Base-by-base conservation (phyloP, 2,113 vertebrate species). In the Eidolon helvum region DNA sequence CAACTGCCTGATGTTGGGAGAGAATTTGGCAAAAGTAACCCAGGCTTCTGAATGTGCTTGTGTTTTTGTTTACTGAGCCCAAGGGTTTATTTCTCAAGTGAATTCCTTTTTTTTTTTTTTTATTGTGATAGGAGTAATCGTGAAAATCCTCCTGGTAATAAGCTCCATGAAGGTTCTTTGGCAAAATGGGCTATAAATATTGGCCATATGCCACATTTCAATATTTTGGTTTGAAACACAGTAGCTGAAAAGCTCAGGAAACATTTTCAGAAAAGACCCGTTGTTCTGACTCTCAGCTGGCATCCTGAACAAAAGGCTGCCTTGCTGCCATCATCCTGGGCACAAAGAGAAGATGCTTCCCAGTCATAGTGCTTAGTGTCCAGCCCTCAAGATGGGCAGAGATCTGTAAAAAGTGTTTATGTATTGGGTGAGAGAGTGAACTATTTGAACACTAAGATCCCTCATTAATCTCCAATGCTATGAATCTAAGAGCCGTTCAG, bases 51-150 rank as follows among this genome's bases (percentile, higher is more conserved):
- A 85, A 97, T 79, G 19, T 68, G 75, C 72, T 74, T 79, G 48
- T 80, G 82, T 93, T 97, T 97, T 97, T 96, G 87, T 96, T 97
- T 96, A 96, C 94, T 82, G 77, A 96, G 55, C 77, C 71, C 87
- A 68, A 79, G 93, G 87, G 87, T 92, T 98, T 95, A 95, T 96
- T 97, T 96, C 87, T 96, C 92, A 94, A 95, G 96, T 94, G 72
- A 97, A 94, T 97, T 94, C 16, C 10, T 78, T 94, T 94, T 53
- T 66, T 92, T 86, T 71, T 85, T 93, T 86, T 78, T 87, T 75
- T 61, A 96, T 83, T 92, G 66, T 85, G n/a, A 95, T 93, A 68
- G 95, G 90, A 86, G 77, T 92, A 84, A 97, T 97, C 85, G 90
- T 91, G 90, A 94, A 95, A 96, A 96, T 55, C 88, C 90, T 96